Base-by-base conservation (phyloP, 2,797 vertebrate species). In the Adelosebastes latens region DNA sequence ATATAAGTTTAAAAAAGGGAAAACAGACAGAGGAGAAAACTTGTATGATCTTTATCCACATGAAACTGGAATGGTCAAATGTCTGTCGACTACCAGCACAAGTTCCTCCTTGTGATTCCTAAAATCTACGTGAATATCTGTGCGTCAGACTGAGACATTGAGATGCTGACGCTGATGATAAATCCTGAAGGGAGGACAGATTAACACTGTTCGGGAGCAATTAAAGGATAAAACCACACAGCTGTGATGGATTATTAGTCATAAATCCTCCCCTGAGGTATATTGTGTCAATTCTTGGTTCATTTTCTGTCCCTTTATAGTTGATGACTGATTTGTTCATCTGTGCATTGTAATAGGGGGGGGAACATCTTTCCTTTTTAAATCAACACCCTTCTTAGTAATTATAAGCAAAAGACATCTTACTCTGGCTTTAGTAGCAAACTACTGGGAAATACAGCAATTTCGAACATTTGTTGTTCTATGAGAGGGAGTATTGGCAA, bases 201-300 rank as follows among this genome's bases (percentile, higher is more conserved):
- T 81, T 56, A 72, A 63, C 22, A 22, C 18, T 32, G 27, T 16
- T 55, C 65, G 13, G 39, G 39, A 42, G 39, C 39, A 42, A 75
- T 68, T 72, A 76, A 76, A 29, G 63, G 58, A 82, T 79, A 13
- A 76, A 79, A 25, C 11, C 58, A 20, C 25, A n/a, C 66, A 62
- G 25, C 61, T 62, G 20, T 34, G 24, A 56, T 14, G 29, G 31
- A 67, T 55, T 63, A 63, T 39, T 61, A 70, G 22, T 58, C 63
- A 32, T 56, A 31, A 71, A 42, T 25, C 76, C 39, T 16, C 49
- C 27, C 63, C 0, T n/a, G 24, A 64, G 9, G 22, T 72, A 11
- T 60, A 8, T 62, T 49, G 52, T 22, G 20, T 62, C 22, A 36
- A 8, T 36, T 46, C 22, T 60, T 52, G 49, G 6, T 61, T 32